Conservation (phyloP, 2,113 vertebrate genomes). For the Lampris incognitus region DNA sequence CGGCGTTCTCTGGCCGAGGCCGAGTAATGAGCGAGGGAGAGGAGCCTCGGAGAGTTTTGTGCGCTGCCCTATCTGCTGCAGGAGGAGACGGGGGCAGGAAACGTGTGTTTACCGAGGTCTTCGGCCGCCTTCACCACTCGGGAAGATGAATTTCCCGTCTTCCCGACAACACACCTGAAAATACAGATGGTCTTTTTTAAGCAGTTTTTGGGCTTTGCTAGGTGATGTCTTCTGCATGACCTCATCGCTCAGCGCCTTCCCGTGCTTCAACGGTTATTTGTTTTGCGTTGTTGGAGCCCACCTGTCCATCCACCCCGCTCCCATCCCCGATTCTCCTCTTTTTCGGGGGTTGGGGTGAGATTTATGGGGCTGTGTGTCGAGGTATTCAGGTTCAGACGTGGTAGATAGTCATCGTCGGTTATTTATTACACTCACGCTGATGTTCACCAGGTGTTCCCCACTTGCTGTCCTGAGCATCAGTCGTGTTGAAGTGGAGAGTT, state of each 20-base stretch:
- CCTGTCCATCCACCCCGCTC: slow-evolving; percentile 4
- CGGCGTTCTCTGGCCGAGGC: slow-evolving; percentile 43
- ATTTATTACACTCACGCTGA: slow-evolving; percentile 64
- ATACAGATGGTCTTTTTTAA: slow-evolving; percentile 61
- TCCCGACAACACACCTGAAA: slow-evolving; percentile 57
- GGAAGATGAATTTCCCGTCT: slow-evolving; percentile 49
- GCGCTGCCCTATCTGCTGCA: slow-evolving; percentile 53
- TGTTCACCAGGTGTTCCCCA: slow-evolving; percentile 26
- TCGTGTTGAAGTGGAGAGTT: slow-evolving; percentile 32
- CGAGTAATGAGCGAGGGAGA: slow-evolving; percentile 40
- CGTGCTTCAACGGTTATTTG: slow-evolving; percentile 59
- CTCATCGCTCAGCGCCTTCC: slow-evolving; percentile 69
- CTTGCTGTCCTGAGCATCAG: slow-evolving; percentile 36
- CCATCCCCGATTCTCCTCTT: slow-evolving; percentile 48
- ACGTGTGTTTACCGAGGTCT: slow-evolving; percentile 61
- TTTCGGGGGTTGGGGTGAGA: slow-evolving; percentile 22
- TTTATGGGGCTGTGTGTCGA: slow-evolving; percentile 16
- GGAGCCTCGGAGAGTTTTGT: slow-evolving; percentile 40
- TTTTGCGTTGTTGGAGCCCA: slow-evolving; percentile 59
- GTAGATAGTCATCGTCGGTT: slow-evolving; percentile 47
- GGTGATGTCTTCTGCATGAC: slow-evolving; percentile 68
- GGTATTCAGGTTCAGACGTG: slow-evolving; percentile 61
- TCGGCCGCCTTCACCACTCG: slow-evolving; percentile 46
- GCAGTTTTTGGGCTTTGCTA: slow-evolving; percentile 55
- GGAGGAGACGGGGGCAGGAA: slow-evolving; percentile 51